Evolutionary conservation across 92 coral and sea anemone species (phyloP).

Genomic region (Porites rus): DNA sequence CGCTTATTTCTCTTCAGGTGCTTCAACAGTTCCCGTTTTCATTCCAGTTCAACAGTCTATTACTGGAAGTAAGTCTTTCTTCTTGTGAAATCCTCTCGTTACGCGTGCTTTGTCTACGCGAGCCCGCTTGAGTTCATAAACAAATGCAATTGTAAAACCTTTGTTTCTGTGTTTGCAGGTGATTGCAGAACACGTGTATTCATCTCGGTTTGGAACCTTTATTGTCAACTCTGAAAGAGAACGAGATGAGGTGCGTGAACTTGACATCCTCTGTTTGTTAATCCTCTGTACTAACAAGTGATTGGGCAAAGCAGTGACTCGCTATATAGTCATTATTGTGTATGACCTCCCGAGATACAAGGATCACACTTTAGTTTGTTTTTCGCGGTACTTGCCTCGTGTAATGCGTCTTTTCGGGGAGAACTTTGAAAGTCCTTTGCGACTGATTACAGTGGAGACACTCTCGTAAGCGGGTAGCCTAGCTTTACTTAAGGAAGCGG

Average conservation of each 20-base stretch:
- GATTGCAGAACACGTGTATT: constrained; percentile 93
- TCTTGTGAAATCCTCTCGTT: not conserved
- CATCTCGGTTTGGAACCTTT: constrained; percentile 98
- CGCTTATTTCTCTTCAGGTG: constrained; percentile 61
- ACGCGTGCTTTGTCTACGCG: not conserved
- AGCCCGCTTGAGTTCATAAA: not conserved
- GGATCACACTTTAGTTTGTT: too few relatives aligned
- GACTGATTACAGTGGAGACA: too few relatives aligned
- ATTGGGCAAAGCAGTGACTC: too few relatives aligned
- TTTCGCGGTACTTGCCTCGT: too few relatives aligned
- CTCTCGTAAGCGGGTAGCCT: too few relatives aligned
- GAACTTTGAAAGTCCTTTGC: too few relatives aligned
- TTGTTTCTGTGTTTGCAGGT: constrained; percentile 54
- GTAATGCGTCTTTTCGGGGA: too few relatives aligned
- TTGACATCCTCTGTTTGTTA: not conserved
- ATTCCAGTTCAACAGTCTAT: constrained; percentile 87
- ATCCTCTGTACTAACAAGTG: not conserved
- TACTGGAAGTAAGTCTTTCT: constrained; percentile 76
- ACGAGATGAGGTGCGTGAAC: constrained; percentile 44
- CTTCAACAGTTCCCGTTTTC: constrained; percentile 94
- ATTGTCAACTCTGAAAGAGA: constrained; percentile 78
- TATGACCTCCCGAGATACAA: too few relatives aligned
- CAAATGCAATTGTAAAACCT: not conserved
- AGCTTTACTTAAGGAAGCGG: too few relatives aligned
- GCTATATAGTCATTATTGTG: too few relatives aligned